A percentile compares a stretch with the other conserved stretches of the same genome.
Conservation (phyloP, 2,113 vertebrate genomes). For the Collichthys lucidus region DNA sequence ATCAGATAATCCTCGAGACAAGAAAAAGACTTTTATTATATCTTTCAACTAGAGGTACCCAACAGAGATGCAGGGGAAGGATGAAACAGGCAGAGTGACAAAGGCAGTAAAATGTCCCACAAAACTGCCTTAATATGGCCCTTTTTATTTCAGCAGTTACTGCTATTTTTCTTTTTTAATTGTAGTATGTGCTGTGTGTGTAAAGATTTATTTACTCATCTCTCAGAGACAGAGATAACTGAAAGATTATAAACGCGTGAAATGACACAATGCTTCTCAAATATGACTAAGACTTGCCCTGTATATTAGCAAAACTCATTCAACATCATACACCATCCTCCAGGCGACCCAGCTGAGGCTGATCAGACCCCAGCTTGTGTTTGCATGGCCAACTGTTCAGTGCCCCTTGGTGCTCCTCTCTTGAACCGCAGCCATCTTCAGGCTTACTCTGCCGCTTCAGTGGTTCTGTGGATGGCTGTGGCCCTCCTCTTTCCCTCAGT, state of each 20-base stretch:
- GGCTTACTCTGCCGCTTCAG: slow-evolving; percentile 35
- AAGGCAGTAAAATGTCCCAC: background rate
- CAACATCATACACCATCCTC: slow-evolving; percentile 6
- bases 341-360: slow-evolving; percentile 32
- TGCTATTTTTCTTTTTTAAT: background rate
- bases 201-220: background rate
- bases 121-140: background rate
- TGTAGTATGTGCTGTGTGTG: no score
- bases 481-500: background rate
- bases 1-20: slow-evolving; percentile 47
- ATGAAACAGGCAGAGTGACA: background rate
- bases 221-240: background rate
- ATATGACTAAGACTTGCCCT: background rate
- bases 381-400: slow-evolving; percentile 38
- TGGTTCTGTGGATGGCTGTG: background rate
- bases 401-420: slow-evolving; percentile 32
- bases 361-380: slow-evolving; percentile 41
- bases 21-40: slow-evolving; percentile 21
- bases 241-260: background rate
- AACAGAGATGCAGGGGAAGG: background rate
- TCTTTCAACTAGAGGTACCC: background rate
- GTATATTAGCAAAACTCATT: background rate
- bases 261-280: background rate
- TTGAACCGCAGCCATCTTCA: slow-evolving; percentile 30
- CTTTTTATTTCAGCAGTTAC: background rate